phyloP scores from a whole-genome alignment of 2,888 invertebrate species.

The Leucoptera coffeella region DNA sequence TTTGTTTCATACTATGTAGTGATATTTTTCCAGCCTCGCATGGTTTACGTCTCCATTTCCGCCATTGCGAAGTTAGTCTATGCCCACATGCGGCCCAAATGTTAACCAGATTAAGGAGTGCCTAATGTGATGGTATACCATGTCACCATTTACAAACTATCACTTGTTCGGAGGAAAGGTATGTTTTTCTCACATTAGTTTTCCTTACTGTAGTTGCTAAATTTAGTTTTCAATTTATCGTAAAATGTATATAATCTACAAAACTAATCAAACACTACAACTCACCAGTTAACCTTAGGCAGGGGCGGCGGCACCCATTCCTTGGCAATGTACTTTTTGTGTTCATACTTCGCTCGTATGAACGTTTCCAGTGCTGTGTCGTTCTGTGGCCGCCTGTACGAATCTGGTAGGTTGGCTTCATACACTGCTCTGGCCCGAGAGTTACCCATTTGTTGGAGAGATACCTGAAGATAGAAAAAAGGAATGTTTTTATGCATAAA shows the following conservation, averaged over 20 bases:
- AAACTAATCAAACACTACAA: slow-evolving; percentile 3
- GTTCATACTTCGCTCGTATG: slow-evolving; percentile 96
- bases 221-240: no score
- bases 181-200: no score
- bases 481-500: not conserved
- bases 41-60: no score
- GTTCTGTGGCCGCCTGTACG: slow-evolving; percentile 91
- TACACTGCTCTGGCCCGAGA: slow-evolving; percentile 94
- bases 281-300: slow-evolving; percentile 72
- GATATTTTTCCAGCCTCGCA: no score
- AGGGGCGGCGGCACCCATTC: slow-evolving; percentile 90
- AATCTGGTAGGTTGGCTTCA: slow-evolving; percentile 94
- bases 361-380: slow-evolving; percentile 92
- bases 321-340: slow-evolving; percentile 96
- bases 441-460: slow-evolving; percentile 97
- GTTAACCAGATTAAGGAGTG: no score
- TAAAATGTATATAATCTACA: not conserved
- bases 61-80: no score
- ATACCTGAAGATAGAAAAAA: slow-evolving; percentile 25
- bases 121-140: no score
- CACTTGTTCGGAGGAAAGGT: no score
- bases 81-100: no score
- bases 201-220: not conserved
- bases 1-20: no score
- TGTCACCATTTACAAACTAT: no score